These are phyloP conservation scores for Meteorus sp. DNA, from an alignment of 1,140 invertebrate genomes.

Conservation along the genomic window DNA sequence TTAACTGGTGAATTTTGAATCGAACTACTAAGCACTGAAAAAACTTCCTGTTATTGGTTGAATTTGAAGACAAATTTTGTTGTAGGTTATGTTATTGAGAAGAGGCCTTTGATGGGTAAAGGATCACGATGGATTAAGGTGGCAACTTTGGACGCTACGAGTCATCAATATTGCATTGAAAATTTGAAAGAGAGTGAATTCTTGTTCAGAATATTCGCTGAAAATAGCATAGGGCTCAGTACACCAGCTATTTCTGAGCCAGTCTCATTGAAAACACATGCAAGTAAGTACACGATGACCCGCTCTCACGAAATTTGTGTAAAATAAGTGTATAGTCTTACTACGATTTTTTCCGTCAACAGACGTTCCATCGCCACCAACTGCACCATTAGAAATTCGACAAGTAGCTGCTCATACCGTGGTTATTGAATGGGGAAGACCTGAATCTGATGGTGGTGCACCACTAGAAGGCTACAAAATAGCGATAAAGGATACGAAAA, in stretches of 20 bases:
- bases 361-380: slow-evolving; percentile 88
- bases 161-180: slow-evolving; percentile 76
- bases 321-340: too few relatives aligned
- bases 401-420: slow-evolving; percentile 80
- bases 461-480: slow-evolving; percentile 90
- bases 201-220: slow-evolving; percentile 87
- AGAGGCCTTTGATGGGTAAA: slow-evolving; percentile 71
- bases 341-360: slow-evolving; percentile 17
- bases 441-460: slow-evolving; percentile 90
- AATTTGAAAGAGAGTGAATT: slow-evolving; percentile 90
- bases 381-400: slow-evolving; percentile 83
- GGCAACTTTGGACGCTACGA: slow-evolving; percentile 77
- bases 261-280: slow-evolving; percentile 88
- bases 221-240: slow-evolving; percentile 86
- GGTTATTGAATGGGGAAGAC: slow-evolving; percentile 90
- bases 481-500: slow-evolving; percentile 86
- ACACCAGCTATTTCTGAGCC: slow-evolving; percentile 76
- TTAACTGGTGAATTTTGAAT: slow-evolving; percentile 69
- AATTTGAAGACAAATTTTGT: slow-evolving; percentile 13
- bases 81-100: slow-evolving; percentile 91
- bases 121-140: slow-evolving; percentile 82
- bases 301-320: too few relatives aligned
- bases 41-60: too few relatives aligned
- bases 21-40: neutral
- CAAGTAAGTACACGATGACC: too few relatives aligned